phyloP scores from a whole-genome alignment of 64 coral and sea anemone genomes.

The Hydrozoanthus tunicans region DNA sequence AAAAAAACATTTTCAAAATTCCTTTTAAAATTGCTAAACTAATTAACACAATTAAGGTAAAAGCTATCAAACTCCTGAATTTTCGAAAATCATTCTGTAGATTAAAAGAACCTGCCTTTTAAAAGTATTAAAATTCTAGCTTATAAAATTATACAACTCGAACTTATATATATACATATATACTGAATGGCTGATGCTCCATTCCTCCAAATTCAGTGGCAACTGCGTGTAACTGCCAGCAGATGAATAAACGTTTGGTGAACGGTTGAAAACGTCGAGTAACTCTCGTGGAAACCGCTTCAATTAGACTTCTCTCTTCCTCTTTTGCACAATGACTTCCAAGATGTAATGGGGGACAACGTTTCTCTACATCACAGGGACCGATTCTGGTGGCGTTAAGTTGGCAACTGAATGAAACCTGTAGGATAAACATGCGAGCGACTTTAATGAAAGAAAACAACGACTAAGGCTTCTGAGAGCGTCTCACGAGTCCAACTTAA shows the following conservation, averaged over 20 bases:
- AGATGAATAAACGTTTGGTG: neutral
- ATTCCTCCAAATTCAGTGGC: neutral
- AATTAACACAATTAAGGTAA: neutral
- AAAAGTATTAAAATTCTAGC: conserved; percentile 48
- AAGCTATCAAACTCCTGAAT: neutral
- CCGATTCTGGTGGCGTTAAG: conserved; percentile 67
- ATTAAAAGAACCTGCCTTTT: conserved; percentile 39
- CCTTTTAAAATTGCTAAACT: conserved; percentile 8
- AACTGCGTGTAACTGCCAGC: neutral
- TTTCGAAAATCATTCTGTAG: neutral
- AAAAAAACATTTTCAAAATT: neutral
- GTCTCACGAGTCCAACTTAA: no score
- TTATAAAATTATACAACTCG: conserved; percentile 38
- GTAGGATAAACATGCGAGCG: neutral
- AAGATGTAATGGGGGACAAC: neutral
- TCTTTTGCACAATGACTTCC: neutral
- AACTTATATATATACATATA: neutral
- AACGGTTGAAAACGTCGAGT: no score
- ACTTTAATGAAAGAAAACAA: no score
- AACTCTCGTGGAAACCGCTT: neutral
- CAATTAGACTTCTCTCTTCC: neutral
- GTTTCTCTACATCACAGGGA: conserved; percentile 66
- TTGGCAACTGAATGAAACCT: conserved; percentile 79
- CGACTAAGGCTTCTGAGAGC: no score
- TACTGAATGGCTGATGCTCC: neutral